Evolutionary conservation across 37 sponge, comb jelly and placozoan species (phyloP).

Genomic region (Tethya wilhelma): DNA sequence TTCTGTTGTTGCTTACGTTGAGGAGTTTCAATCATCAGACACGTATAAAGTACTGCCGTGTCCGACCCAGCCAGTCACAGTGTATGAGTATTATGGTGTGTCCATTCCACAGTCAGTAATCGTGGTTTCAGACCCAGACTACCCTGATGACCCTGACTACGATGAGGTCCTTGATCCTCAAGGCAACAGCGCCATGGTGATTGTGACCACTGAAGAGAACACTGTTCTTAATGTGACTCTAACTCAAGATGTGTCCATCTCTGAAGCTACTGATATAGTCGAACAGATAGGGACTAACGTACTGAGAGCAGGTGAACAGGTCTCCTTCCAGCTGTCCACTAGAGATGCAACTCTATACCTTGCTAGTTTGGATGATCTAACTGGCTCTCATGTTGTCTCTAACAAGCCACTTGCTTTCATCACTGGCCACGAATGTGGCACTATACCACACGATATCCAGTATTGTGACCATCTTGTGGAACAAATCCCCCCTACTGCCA

Average conservation of each 20-base stretch:
- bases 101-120: constrained; percentile 13
- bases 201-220: constrained; percentile 17
- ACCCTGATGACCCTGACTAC: not conserved
- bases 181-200: constrained; percentile 34
- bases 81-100: constrained; percentile 65
- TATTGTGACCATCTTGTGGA: constrained; percentile 49
- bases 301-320: not conserved
- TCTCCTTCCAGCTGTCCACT: not conserved
- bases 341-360: constrained; percentile 26
- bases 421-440: constrained; percentile 58
- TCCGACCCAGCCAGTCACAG: constrained; percentile 10
- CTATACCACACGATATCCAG: constrained; percentile 2
- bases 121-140: not conserved
- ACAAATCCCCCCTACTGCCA: constrained; percentile 56
- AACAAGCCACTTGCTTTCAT: constrained; percentile 48
- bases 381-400: constrained; percentile 45
- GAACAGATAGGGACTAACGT: not conserved
- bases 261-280: constrained; percentile 1
- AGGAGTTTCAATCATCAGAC: constrained; percentile 32
- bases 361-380: constrained; percentile 25
- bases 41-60: constrained; percentile 36
- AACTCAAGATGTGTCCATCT: constrained; percentile 15
- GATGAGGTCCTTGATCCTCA: not conserved
- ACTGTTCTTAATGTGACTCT: constrained; percentile 32
- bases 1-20: constrained; percentile 35